These are phyloP conservation scores for Elmis aenea DNA, from an alignment of 2,888 invertebrate species.

Conservation along the genomic window DNA sequence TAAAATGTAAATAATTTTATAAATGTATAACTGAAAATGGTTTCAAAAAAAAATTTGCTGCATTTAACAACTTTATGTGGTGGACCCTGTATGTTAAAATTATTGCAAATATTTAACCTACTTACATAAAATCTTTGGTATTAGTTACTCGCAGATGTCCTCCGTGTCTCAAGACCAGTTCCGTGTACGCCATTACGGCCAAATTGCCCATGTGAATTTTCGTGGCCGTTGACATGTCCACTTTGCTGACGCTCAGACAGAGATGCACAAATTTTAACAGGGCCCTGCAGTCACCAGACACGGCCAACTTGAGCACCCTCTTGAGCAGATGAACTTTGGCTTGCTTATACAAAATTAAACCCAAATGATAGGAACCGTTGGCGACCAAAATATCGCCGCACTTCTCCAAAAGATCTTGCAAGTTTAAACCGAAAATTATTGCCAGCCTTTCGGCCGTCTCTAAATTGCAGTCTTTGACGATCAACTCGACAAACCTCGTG, in stretches of 20 bases:
- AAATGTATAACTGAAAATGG: no score
- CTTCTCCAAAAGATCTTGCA: constrained; percentile 66
- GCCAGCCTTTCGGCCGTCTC: constrained; percentile 56
- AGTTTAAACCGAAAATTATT: constrained; percentile 56
- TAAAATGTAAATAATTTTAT: no score
- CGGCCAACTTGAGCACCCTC: constrained; percentile 57
- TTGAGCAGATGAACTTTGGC: constrained; percentile 51
- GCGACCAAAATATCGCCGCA: constrained; percentile 78
- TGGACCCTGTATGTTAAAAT: no score
- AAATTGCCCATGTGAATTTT: constrained; percentile 62
- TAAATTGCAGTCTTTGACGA: constrained; percentile 51
- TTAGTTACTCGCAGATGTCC: constrained; percentile 38
- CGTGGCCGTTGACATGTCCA: constrained; percentile 56
- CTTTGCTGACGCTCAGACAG: constrained; percentile 51
- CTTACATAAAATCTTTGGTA: constrained; percentile 53
- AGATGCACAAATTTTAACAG: constrained; percentile 56
- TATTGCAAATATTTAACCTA: no score
- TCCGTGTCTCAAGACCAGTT: constrained; percentile 48
- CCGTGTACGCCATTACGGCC: constrained; percentile 60
- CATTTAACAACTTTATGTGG: no score
- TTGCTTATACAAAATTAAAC: constrained; percentile 74
- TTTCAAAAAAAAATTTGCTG: no score
- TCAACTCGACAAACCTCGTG: constrained; percentile 53
- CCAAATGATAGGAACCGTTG: constrained; percentile 68
- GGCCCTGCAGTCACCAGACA: constrained; percentile 57